These are phyloP conservation scores for Pogonognathellus flavescens DNA, from an alignment of 1,140 invertebrate species.

Conservation along the genomic window DNA sequence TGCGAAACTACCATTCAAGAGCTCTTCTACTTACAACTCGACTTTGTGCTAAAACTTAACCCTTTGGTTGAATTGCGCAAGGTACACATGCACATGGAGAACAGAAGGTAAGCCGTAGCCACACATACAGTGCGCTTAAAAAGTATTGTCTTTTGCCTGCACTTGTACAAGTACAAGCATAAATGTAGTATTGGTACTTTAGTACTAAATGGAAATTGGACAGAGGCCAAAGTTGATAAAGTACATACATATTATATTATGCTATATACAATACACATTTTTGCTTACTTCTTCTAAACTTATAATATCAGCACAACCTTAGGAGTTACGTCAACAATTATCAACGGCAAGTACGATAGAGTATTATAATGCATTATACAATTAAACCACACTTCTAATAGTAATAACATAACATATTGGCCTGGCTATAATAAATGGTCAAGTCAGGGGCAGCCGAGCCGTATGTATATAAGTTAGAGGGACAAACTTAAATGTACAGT, in stretches of 20 bases:
- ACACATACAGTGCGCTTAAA: background rate
- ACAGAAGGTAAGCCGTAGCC: background rate
- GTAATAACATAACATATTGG: background rate
- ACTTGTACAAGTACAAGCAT: too few relatives aligned
- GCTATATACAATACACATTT: too few relatives aligned
- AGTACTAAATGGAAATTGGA: conserved; percentile 25
- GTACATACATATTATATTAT: background rate
- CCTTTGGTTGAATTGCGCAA: background rate
- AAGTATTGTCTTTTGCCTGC: background rate
- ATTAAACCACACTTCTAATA: too few relatives aligned
- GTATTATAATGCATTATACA: too few relatives aligned
- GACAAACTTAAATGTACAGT: conserved; percentile 20
- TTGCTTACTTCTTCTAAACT: too few relatives aligned
- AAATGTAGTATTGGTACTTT: background rate
- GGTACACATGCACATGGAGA: background rate
- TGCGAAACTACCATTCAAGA: conserved; percentile 1
- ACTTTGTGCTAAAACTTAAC: too few relatives aligned
- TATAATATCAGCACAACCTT: background rate
- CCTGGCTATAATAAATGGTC: background rate
- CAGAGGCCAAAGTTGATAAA: background rate
- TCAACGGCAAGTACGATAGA: background rate
- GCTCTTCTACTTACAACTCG: background rate
- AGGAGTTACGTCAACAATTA: conserved; percentile 33
- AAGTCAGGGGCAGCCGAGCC: background rate
- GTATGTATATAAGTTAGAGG: background rate